phyloP scores from a whole-genome alignment of 1,140 invertebrate species.

The Drosophila repleta region DNA sequence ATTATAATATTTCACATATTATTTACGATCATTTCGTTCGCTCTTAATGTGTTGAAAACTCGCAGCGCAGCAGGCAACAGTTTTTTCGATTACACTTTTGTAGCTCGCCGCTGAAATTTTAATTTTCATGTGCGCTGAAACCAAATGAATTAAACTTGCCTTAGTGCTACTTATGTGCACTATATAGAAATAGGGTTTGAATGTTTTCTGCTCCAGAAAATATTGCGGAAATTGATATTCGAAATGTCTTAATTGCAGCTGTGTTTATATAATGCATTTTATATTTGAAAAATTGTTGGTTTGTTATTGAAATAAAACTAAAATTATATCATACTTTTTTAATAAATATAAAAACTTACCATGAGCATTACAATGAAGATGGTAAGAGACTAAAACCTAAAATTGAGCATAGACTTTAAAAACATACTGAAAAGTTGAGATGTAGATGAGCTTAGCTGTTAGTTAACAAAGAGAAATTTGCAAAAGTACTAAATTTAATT shows the following conservation, averaged over 20 bases:
- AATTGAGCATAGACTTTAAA: no score
- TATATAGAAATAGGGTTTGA: slow-evolving; percentile 7
- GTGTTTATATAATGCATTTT: not conserved
- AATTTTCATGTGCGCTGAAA: slow-evolving; percentile 27
- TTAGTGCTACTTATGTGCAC: not conserved
- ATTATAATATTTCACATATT: slow-evolving; percentile 31
- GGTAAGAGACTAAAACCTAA: no score
- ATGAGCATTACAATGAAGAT: no score
- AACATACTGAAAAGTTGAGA: no score
- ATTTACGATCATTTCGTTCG: slow-evolving; percentile 24
- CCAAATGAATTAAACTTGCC: not conserved
- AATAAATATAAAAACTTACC: no score
- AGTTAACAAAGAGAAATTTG: no score
- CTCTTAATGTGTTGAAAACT: slow-evolving; percentile 30
- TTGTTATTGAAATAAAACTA: not conserved
- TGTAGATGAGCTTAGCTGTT: no score
- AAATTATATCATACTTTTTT: no score
- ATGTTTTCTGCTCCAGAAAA: slow-evolving; percentile 1
- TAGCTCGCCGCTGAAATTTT: not conserved
- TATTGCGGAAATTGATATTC: not conserved
- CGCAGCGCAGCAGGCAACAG: slow-evolving; percentile 7
- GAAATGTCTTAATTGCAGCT: not conserved
- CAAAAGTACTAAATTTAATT: no score
- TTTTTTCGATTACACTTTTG: slow-evolving; percentile 1
- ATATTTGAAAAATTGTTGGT: not conserved